phyloP scores from a whole-genome alignment of 2,888 invertebrate species.

The Microdon myrmicae region DNA sequence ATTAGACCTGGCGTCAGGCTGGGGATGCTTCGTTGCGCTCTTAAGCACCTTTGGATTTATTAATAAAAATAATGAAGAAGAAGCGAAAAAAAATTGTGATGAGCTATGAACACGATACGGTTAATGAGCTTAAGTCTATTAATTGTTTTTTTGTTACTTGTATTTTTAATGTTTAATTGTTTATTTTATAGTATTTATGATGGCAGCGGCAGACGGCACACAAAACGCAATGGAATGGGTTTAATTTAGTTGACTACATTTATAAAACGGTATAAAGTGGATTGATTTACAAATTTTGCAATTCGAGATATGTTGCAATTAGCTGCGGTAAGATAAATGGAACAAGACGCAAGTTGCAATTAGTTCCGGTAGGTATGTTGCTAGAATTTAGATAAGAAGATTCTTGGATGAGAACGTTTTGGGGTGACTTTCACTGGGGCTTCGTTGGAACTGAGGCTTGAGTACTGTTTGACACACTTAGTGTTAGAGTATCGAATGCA shows the following conservation, averaged over 20 bases:
- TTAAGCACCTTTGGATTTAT: constrained; percentile 45
- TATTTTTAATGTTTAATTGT: constrained; percentile 49
- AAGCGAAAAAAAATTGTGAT: too few relatives aligned
- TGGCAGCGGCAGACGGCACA: constrained; percentile 6
- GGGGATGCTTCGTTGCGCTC: constrained; percentile 39
- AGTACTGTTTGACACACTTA: too few relatives aligned
- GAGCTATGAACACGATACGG: constrained; percentile 45
- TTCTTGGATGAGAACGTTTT: too few relatives aligned
- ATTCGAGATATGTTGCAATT: too few relatives aligned
- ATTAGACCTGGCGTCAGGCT: too few relatives aligned
- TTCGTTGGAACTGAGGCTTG: too few relatives aligned
- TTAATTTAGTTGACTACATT: constrained; percentile 27
- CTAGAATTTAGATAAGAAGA: too few relatives aligned
- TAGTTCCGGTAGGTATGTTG: too few relatives aligned
- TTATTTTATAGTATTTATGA: constrained; percentile 35
- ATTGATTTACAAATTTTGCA: constrained; percentile 35
- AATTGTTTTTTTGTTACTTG: constrained; percentile 50
- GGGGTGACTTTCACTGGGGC: too few relatives aligned
- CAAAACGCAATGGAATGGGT: constrained; percentile 26
- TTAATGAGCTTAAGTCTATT: constrained; percentile 42
- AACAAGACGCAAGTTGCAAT: too few relatives aligned
- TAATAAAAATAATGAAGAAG: constrained; percentile 47
- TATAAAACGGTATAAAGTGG: constrained; percentile 39
- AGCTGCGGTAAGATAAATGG: too few relatives aligned
- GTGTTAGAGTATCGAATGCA: too few relatives aligned